Evolutionary conservation across 2,113 vertebrate genomes (phyloP).

Genomic region (Oriolus oriolus): DNA sequence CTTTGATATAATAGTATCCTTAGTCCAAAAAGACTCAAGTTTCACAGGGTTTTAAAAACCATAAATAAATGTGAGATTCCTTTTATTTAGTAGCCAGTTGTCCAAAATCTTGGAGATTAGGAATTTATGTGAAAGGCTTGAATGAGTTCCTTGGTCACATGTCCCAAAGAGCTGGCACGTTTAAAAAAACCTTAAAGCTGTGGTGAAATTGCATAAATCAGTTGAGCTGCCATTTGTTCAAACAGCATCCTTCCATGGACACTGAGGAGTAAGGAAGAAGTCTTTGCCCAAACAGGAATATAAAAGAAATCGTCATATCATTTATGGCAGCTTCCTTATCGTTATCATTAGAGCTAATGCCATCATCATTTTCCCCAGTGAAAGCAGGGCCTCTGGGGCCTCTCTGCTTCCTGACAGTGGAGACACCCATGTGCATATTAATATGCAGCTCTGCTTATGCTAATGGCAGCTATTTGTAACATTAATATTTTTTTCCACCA

Average conservation of each 20-base stretch:
- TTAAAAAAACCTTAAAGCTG: neutral
- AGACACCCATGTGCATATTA: slow-evolving; percentile 70
- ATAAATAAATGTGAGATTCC: neutral
- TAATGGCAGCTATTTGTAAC: slow-evolving; percentile 72
- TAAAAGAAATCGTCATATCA: slow-evolving; percentile 58
- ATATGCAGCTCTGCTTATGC: slow-evolving; percentile 66
- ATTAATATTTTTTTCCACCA: slow-evolving; percentile 76
- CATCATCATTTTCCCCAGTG: slow-evolving; percentile 67
- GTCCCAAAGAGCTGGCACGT: neutral
- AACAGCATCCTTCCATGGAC: neutral
- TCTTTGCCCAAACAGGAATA: slow-evolving; percentile 28
- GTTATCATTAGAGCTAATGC: slow-evolving; percentile 62
- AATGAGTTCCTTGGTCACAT: neutral
- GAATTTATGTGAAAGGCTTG: neutral
- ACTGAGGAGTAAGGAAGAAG: slow-evolving; percentile 7
- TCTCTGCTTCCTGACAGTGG: slow-evolving; percentile 66
- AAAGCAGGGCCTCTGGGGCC: slow-evolving; percentile 68
- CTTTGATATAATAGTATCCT: neutral
- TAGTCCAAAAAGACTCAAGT: neutral
- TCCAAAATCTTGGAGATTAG: neutral
- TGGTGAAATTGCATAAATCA: slow-evolving; percentile 22
- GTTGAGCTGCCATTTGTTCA: slow-evolving; percentile 18
- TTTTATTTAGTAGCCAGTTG: neutral
- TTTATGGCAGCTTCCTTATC: slow-evolving; percentile 58
- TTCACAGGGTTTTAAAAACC: neutral